Base-by-base conservation (phyloP, 2,888 invertebrate species). In the Epirrhoe tristata region DNA sequence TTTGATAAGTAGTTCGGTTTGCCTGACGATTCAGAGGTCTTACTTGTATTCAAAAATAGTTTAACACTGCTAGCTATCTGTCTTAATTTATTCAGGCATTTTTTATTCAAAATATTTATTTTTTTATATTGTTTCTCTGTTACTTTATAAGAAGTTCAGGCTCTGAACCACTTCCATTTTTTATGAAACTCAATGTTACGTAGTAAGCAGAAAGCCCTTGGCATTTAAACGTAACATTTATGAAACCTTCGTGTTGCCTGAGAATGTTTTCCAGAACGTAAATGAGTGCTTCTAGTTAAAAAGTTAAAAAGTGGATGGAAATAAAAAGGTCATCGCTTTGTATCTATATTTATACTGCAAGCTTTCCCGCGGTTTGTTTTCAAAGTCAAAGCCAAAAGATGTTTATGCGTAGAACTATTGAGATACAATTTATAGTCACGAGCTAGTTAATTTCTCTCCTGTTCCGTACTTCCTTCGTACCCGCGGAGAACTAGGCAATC, bases 191-290 rank as follows among this genome's bases (percentile, higher is more conserved):
- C 70, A 72, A 71, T 72, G 61, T 24, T 46, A 60, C 36, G 52
- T 61, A 60, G 60, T 54, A 51, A 55, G 54, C 68, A 66, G 69
- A 66, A 75, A 79, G 75, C 73, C 84, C 81, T 83, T 86, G 86
- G 80, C 84, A 87, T 86, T 87, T 82, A 63, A 63, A 69, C 68
- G 70, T 76, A 77, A 72, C 73, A 76, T 77, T 78, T 76, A 77
- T 73, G 72, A 70, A 69, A 62, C 74, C 72, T 73, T 77, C 76
- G 73, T 73, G 72, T 60, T 73, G 64, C 60, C 66, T 59, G 58
- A 64, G 60, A 68, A 66, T 63, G 63, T 63, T 70, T 64, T 65
- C 53, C 58, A 63, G 64, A 71, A 67, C 63, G 48, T 48, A 48
- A 48, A 48, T 60, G 65, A 70, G 64, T 66, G 60, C 60, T 58